A percentile compares a stretch with the other conserved stretches of the same genome.
Evolutionary conservation across 1,140 invertebrate species (phyloP).

Genomic region (Liolophura sinensis): DNA sequence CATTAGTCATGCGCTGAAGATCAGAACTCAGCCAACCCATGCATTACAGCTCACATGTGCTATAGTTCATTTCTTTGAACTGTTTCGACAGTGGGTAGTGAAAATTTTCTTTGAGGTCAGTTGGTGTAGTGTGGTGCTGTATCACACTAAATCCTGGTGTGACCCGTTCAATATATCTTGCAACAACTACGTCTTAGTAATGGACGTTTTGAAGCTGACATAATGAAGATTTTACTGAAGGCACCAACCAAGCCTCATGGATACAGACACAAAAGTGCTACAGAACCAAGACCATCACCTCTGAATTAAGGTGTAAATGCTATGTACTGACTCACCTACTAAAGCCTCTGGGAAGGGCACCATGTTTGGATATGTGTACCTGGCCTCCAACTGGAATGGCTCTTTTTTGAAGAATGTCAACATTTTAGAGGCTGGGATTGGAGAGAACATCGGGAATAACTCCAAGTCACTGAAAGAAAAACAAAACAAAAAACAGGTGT

Average conservation of each 20-base stretch:
- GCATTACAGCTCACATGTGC: no score
- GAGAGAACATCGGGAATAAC: slow-evolving; percentile 86
- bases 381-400: slow-evolving; percentile 79
- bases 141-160: no score
- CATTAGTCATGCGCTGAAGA: no score
- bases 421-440: slow-evolving; percentile 90
- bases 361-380: slow-evolving; percentile 65
- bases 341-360: slow-evolving; percentile 73
- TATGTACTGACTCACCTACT: slow-evolving; percentile 71
- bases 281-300: background rate
- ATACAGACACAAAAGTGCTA: background rate
- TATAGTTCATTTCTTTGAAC: no score
- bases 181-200: no score
- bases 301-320: background rate
- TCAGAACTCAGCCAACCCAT: no score
- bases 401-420: slow-evolving; percentile 89
- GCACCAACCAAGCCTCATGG: background rate
- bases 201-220: no score
- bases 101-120: no score
- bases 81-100: no score
- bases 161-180: no score
- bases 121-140: no score
- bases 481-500: slow-evolving; percentile 40
- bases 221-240: no score
- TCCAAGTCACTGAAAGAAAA: slow-evolving; percentile 61